Percentiles rank a stretch among this genome's conserved stretches.
These are phyloP conservation scores for Halichondria panicea DNA, from an alignment of 37 sponge, comb jelly and placozoan genomes.

Conservation along the genomic window DNA sequence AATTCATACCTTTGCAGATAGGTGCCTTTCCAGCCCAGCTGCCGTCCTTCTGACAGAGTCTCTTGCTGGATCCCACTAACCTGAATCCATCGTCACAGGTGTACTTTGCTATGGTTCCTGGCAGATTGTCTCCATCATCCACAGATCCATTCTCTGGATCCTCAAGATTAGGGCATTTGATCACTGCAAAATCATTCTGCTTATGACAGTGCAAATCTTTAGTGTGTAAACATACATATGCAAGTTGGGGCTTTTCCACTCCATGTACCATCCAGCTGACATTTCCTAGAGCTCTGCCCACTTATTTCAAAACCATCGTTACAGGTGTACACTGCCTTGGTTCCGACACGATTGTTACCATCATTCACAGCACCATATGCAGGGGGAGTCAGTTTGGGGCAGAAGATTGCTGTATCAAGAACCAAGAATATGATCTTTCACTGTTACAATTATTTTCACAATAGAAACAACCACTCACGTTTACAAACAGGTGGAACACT, in stretches of 20 bases:
- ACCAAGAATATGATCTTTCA: no score
- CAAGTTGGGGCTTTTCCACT: constrained; percentile 3
- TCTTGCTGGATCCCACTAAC: background rate
- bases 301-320: background rate
- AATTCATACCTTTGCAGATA: background rate
- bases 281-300: background rate
- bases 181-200: no score
- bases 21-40: constrained; percentile 5
- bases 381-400: no score
- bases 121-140: no score
- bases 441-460: no score
- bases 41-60: constrained; percentile 9
- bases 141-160: no score
- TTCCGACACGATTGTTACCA: no score
- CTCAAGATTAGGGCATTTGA: no score
- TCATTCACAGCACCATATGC: no score
- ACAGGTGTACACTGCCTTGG: constrained; percentile 10
- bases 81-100: background rate
- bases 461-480: no score
- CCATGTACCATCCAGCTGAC: constrained; percentile 5
- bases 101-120: constrained; percentile 9
- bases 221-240: background rate
- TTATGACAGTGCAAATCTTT: background rate
- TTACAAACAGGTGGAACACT: no score
- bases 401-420: no score